Base-by-base conservation (phyloP, 2,888 invertebrate species). In the Shargacucullia verbasci region DNA sequence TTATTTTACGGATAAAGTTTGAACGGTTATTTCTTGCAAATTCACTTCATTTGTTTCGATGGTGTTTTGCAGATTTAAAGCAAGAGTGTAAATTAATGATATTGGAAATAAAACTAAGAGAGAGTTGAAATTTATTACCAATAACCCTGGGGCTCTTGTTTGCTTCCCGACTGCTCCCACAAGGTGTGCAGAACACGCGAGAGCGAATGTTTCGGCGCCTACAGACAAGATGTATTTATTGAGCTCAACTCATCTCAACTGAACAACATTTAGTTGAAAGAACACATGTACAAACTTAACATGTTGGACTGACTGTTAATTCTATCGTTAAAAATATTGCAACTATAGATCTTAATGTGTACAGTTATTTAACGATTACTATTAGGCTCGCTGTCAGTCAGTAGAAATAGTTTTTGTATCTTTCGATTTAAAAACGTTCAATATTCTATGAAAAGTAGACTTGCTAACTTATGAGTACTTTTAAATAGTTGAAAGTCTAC, bases 111-210 rank as follows among this genome's bases (percentile, higher is more conserved):
- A 85, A 86, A 86, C 83, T 82, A 82, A 83, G 83, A 82, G 82
- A 82, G 78, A 75, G 73, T 75, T 85, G 78, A 83, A 85, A 90
- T 91, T 90, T 91, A 90, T 90, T 87, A 87, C 85, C 83, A 85
- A 85, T 85, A 85, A 85, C 85, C 86, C 80, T 85, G 74, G 82
- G 88, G 88, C 86, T 61, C 83, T 83, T 86, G 87, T 90, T 89
- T 82, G 87, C 83, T 86, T 83, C 85, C 84, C 82, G 54, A 37
- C 67, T 74, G 70, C 70, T 61, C 52, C 53, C 77, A 78, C 83
- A 84, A 90, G 89, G 87, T 89, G 86, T 86, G 82, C 79, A 78
- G 67, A 83, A 83, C 83, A 86, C 78, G 82, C 83, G 70, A 83
- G 73, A 76, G 75, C 71, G 78, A 79, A 80, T 85, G 83, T 85